A percentile compares a stretch with the other conserved stretches of the same genome.
phyloP scores from a whole-genome alignment of 2,888 invertebrate species.

The Miltochrista miniata region DNA sequence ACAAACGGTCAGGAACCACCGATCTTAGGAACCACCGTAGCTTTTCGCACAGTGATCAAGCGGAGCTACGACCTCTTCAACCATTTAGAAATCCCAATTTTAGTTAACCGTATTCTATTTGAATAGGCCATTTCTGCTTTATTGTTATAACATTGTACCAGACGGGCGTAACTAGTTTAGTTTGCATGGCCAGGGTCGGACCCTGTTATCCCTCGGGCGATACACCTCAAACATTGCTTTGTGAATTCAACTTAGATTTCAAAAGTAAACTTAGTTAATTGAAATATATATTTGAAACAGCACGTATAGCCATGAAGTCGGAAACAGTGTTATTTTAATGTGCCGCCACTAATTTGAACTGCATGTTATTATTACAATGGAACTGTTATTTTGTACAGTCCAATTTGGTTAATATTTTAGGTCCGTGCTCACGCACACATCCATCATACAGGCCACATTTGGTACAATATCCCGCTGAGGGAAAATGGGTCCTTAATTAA shows the following conservation, averaged over 20 bases:
- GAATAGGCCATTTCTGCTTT: conserved; percentile 39
- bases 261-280: conserved; percentile 74
- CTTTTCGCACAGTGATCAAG: no score
- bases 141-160: conserved; percentile 49
- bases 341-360: conserved; percentile 5
- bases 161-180: conserved; percentile 52
- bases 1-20: no score
- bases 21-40: no score
- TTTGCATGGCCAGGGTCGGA: conserved; percentile 37
- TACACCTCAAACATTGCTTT: conserved; percentile 65
- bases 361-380: conserved; percentile 2
- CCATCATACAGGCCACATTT: no score
- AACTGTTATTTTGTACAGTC: conserved; percentile 5
- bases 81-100: background rate
- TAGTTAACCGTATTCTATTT: conserved; percentile 33
- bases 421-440: no score
- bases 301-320: conserved; percentile 45
- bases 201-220: conserved; percentile 52
- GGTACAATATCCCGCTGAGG: no score
- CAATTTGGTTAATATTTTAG: conserved; percentile 5
- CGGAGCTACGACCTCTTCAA: no score
- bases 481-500: no score
- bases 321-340: conserved; percentile 31
- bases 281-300: conserved; percentile 75
- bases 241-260: conserved; percentile 71